Evolutionary conservation across 2,113 vertebrate genomes (phyloP).

Genomic region (Malaclemys terrapin): DNA sequence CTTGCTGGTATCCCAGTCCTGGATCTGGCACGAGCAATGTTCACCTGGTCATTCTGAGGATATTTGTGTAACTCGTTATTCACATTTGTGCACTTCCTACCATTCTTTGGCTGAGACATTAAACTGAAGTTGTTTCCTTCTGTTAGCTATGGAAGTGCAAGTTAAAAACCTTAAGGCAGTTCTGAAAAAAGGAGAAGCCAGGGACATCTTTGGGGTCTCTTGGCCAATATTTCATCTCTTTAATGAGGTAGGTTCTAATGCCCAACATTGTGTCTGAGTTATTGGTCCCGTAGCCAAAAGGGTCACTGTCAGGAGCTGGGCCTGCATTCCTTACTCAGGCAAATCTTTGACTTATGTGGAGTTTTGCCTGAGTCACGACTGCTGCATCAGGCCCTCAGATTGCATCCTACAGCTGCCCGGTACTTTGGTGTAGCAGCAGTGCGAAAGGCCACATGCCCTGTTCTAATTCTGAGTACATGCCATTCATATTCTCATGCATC

Average conservation of each 20-base stretch:
- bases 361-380: not conserved
- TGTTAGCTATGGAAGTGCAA: not conserved
- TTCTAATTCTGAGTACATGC: not conserved
- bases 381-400: not conserved
- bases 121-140: not conserved
- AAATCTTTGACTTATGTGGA: not conserved
- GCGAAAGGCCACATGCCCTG: not conserved
- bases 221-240: not conserved
- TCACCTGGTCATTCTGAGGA: not conserved
- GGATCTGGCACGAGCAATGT: not conserved
- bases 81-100: not conserved
- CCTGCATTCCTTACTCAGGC: not conserved
- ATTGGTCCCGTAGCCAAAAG: not conserved
- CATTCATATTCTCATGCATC: not conserved
- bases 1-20: not conserved
- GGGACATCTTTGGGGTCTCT: not conserved
- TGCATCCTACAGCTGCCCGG: rapidly evolving
- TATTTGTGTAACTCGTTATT: not conserved
- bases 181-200: not conserved
- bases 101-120: not conserved
- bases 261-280: not conserved
- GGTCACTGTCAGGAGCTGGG: not conserved
- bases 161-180: not conserved
- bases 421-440: not conserved
- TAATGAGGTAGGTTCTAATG: not conserved